phyloP scores from a whole-genome alignment of 2,797 vertebrate genomes.

The Champsocephalus gunnari region DNA sequence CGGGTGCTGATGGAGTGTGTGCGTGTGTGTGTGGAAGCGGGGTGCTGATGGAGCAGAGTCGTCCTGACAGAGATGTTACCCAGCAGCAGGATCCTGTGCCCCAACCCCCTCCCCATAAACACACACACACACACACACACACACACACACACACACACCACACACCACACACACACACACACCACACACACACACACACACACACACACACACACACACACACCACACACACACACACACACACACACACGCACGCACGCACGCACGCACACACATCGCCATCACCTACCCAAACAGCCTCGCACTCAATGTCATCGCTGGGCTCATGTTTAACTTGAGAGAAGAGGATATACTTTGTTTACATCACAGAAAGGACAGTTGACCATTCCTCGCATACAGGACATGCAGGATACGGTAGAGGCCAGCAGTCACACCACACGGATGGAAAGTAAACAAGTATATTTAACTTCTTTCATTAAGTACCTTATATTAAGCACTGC shows the following conservation, averaged over 20 bases:
- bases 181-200: neutral
- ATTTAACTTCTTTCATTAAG: neutral
- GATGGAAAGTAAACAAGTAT: conserved; percentile 1
- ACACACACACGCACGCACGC: too few relatives aligned
- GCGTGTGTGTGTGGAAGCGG: conserved; percentile 47
- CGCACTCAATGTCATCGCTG: conserved; percentile 71
- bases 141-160: too few relatives aligned
- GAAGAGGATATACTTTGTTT: conserved; percentile 70
- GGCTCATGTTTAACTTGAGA: conserved; percentile 71
- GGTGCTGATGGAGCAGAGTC: conserved; percentile 78
- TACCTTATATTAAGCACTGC: neutral
- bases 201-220: too few relatives aligned
- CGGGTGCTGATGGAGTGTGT: conserved; percentile 82
- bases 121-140: neutral
- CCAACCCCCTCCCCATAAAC: conserved; percentile 19
- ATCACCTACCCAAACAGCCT: conserved; percentile 61
- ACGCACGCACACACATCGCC: conserved; percentile 9
- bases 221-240: too few relatives aligned
- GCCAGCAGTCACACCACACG: conserved; percentile 20
- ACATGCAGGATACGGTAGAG: conserved; percentile 29
- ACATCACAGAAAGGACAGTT: conserved; percentile 56
- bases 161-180: neutral
- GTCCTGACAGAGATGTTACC: conserved; percentile 82
- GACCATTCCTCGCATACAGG: conserved; percentile 60
- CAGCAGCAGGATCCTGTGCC: conserved; percentile 66